A percentile compares a stretch with the other conserved stretches of the same genome.
phyloP scores from a whole-genome alignment of 1,140 invertebrate genomes.

The Solenopsis invicta region DNA sequence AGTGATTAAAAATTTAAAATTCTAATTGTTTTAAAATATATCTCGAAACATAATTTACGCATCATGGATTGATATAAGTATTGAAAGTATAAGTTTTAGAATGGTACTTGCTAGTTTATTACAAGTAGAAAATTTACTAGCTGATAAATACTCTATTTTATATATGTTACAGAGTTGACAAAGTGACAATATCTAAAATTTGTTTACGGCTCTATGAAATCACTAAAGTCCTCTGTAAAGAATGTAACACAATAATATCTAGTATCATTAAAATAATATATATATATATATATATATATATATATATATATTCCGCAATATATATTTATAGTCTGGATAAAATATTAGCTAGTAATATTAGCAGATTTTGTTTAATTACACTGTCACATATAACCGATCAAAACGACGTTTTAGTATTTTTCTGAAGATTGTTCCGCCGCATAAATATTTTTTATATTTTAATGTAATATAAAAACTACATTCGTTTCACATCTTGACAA shows the following conservation, averaged over 20 bases:
- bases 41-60: too few species aligned
- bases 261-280: neutral
- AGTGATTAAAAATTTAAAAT: too few species aligned
- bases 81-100: too few species aligned
- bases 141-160: too few species aligned
- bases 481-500: neutral
- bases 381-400: neutral
- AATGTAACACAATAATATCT: neutral
- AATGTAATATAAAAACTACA: conserved; percentile 28
- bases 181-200: too few species aligned
- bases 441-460: conserved; percentile 15
- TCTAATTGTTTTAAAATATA: too few species aligned
- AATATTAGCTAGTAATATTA: neutral
- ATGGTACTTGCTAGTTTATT: too few species aligned
- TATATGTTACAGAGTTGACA: too few species aligned
- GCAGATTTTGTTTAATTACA: neutral
- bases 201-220: too few species aligned
- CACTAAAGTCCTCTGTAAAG: neutral
- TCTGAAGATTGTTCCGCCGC: conserved; percentile 13
- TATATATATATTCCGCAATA: neutral
- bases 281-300: conserved; percentile 1
- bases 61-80: too few species aligned
- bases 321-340: neutral
- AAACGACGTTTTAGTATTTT: neutral
- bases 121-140: too few species aligned